Conservation (phyloP, 2,113 vertebrate species). For the Chaetodon trifascialis region DNA sequence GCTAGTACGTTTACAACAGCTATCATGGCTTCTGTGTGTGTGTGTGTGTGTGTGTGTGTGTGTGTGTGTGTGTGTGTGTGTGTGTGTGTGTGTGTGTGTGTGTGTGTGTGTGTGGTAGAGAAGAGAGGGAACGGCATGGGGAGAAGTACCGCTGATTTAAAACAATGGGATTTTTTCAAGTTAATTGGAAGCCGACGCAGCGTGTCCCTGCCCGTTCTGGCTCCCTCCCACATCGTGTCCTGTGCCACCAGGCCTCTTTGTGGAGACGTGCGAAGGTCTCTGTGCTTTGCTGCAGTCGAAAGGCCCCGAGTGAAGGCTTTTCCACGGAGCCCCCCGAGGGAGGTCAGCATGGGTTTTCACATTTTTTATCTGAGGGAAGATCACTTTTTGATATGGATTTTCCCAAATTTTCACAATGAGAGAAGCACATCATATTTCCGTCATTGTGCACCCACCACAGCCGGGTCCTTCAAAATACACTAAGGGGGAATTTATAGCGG, state of each 20-base stretch:
- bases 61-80: neutral
- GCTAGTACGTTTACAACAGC: neutral
- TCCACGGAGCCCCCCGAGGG: neutral
- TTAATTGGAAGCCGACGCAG: conserved; percentile 68
- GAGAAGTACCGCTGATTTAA: conserved; percentile 48
- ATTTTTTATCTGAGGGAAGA: conserved; percentile 11
- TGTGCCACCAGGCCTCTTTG: conserved; percentile 31
- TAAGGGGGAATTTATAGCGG: neutral
- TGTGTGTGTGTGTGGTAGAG: neutral
- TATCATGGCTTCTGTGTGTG: neutral
- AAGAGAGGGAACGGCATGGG: neutral
- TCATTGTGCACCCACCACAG: neutral
- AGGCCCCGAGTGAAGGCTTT: conserved; percentile 43
- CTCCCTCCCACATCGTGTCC: conserved; percentile 37
- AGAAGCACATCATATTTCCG: neutral
- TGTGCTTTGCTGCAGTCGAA: conserved; percentile 52
- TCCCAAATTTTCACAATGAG: neutral
- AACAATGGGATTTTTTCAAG: conserved; percentile 44
- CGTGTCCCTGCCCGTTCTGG: conserved; percentile 48
- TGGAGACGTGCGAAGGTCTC: conserved; percentile 38
- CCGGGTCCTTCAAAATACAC: neutral
- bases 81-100: neutral
- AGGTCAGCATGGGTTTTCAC: conserved; percentile 39
- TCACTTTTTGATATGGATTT: conserved; percentile 16
- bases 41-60: neutral